Evolutionary conservation across 1,140 invertebrate genomes (phyloP), one percentile per base, ranked within the genome.

Genomic region (Drosophila tani): DNA sequence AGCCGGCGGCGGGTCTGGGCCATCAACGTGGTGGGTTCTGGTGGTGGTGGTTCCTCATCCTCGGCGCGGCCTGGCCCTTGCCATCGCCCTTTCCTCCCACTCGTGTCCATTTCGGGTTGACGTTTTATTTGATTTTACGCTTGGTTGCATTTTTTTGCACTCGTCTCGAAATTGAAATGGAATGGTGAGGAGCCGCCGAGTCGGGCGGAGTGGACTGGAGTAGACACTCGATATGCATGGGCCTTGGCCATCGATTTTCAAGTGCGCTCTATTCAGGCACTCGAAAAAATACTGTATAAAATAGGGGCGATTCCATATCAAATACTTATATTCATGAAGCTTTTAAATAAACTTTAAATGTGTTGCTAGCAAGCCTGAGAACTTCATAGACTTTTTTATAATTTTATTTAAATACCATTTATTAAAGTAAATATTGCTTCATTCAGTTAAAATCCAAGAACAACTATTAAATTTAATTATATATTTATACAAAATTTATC

Each of bases 91-190:
- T 38, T 65, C 32, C 60, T 45, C 71, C 53, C 71, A 68, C 65
- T 78, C 75, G 59, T 27, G 58, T 68, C 73, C 73, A 77, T 75
- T 70, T 63, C 53, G 84, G 79, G 79, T 83, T 86, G 83, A 86
- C 84, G 85, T 85, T 88, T 90, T 88, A 88, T 88, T 88, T 88
- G 84, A 88, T 88, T 88, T 88, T 85, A 80, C 84, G 84, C 84
- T 85, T 90, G 74, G 84, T 53, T 90, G 84, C 81, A 55, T 85
- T 90, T 85, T 71, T 78, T 63, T 84, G 82, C 81, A 84, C 81
- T 82, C 80, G 77, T 63, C 80, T 64, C 47, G 24, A 49, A 21
- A 21, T 35, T 19, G 50, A 43, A 56, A 35, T 41, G 53, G 64
- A 63, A 67, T 51, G 62, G 59, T 53, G 57, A 63, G 62, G n/a